Percentiles rank a stretch among this genome's conserved stretches.
Conservation (phyloP, 2,113 vertebrate genomes). For the Blennius ocellaris region DNA sequence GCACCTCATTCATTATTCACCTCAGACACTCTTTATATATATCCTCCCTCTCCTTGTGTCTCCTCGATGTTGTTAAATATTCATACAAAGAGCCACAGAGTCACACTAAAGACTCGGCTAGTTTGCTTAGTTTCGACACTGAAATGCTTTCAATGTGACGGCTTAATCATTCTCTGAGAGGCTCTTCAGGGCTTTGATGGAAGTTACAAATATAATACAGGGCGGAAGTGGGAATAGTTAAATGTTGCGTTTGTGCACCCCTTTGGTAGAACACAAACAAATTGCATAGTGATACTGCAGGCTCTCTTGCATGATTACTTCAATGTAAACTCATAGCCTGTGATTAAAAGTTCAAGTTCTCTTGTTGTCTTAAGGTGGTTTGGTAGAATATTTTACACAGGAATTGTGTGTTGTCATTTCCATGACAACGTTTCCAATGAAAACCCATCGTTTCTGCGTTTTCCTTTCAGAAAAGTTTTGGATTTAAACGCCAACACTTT, state of each 20-base stretch:
- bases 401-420: too few species aligned
- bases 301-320: not conserved
- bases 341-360: too few species aligned
- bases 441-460: too few species aligned
- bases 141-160: not conserved
- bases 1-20: conserved; percentile 73
- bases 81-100: conserved; percentile 59
- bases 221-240: conserved; percentile 1
- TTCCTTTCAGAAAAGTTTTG: too few species aligned
- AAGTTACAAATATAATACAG: not conserved
- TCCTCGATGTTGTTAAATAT: conserved; percentile 63
- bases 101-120: conserved; percentile 35
- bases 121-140: conserved; percentile 3
- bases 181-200: conserved; percentile 4
- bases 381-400: too few species aligned
- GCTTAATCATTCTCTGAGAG: conserved; percentile 12
- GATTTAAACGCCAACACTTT: too few species aligned
- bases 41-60: conserved; percentile 49
- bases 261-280: not conserved
- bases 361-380: too few species aligned
- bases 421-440: too few species aligned
- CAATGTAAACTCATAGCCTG: not conserved
- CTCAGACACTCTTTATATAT: conserved; percentile 60
- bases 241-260: not conserved
- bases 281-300: not conserved